Base-by-base conservation (phyloP, 1,140 invertebrate species). In the Rhopalosiphum padi region DNA sequence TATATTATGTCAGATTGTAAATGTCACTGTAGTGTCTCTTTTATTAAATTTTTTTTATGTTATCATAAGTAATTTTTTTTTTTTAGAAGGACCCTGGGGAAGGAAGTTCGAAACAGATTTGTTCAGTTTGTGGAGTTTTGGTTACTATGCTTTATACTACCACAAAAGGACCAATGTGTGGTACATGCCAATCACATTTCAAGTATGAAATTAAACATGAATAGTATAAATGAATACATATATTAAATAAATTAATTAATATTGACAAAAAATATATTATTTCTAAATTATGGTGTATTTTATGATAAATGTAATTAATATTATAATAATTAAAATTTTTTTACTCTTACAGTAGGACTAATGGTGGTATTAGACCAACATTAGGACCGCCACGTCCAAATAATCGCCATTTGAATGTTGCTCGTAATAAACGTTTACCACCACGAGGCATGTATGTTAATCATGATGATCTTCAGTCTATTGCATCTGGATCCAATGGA, bases 391-490 rank as follows among this genome's bases (percentile, higher is more conserved):
- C 95, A 92, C 96, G 96, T 94, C 94, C 94, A 11, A 95, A 95
- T 86, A 94, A 94, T 4, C 95, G 94, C 91, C 93, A 94, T 68
- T 93, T 92, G 41, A 94, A 94, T 85, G 94, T 97, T 95, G 96
- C 97, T 95, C 96, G 97, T 88, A 97, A 98, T 96, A 98, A 98
- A 96, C 97, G 98, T 95, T 98, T 98, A 95, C 98, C 99, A 94
- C 99, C 99, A 53, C 97, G 98, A 94, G 99, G 99, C 95, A 99
- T 99, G 97, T 98, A 98, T 96, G 97, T 99, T 95, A 99, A 99
- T 96, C 98, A 99, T 95, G 98, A 99, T 95, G 99, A 99, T 96
- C 96, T 99, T 94, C 97, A 98, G 93, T 97, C 97, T 88, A 97
- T 99, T 96, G 98, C 98, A 60, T 97, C 96, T 86, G 95, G 96